Evolutionary conservation across 2,888 invertebrate species (phyloP), one percentile per base, ranked within the genome.

Genomic region (Drosophila nigricruria): DNA sequence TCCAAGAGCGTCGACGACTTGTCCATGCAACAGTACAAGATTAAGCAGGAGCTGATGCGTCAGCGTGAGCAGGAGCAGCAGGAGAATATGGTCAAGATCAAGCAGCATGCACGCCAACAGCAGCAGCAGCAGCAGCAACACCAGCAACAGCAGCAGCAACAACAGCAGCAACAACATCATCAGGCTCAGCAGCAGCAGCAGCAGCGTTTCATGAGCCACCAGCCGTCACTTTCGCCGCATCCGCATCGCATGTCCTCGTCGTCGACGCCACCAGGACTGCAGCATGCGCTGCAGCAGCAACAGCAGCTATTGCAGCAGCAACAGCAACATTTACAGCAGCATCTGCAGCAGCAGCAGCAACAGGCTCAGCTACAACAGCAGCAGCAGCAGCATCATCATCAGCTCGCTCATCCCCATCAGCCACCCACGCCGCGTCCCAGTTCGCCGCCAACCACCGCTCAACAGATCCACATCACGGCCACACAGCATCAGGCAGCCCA

Each of bases 31-130:
- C 92, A 91, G 74, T 86, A 78, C 61, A 90, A 88, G 80, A 86
- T 92, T 50, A 92, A 91, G 63, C 89, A 90, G 62, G 92, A 92
- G 66, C 65, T 91, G 25, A 65, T 91, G 76, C 84, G 91, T 1
- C 91, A 91, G 30, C 88, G 91, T n/a, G 91, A 91, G 58, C 91
- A 91, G 36, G 92, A 91, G 54, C 89, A 91, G 61, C 92, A 91
- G 69, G 91, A 92, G 68, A 92, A 91, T 57, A 82, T 92, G 79
- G 90, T 89, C n/a, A 92, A 91, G 73, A 88, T 91, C 42, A 91
- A 92, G 56, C 90, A 90, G 70, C 91, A 91, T 62, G 92, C 91
- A 14, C 89, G 91, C 62, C 91, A 91, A 52, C 91, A 91, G n/a
- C 85, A 85, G 56, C 91, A 91, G 14, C 90, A 89, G 20, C 88